phyloP scores from a whole-genome alignment of 1,140 invertebrate genomes.

The Piezodorus guildinii region DNA sequence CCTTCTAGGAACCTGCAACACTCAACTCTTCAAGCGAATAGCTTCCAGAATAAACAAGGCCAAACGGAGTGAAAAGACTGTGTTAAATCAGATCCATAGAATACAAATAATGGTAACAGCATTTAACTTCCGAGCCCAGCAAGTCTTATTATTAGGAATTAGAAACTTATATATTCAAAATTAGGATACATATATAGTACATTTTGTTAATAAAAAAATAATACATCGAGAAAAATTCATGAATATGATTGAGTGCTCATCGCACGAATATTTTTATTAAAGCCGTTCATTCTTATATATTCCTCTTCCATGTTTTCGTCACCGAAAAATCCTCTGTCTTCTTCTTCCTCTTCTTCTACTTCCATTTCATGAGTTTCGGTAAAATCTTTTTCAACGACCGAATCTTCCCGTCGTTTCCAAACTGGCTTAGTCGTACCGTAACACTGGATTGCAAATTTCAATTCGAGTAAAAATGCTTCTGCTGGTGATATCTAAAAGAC shows the following conservation, averaged over 20 bases:
- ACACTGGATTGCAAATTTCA: conserved; percentile 62
- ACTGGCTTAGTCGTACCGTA: conserved; percentile 48
- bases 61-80: no score
- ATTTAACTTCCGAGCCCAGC: no score
- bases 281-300: background rate
- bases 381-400: background rate
- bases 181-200: no score
- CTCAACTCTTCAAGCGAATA: no score
- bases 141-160: no score
- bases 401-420: conserved; percentile 18
- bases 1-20: no score
- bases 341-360: background rate
- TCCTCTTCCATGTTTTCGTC: background rate
- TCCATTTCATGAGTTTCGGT: background rate
- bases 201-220: background rate
- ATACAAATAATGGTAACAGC: no score
- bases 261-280: background rate
- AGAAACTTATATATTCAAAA: no score
- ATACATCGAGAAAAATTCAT: background rate
- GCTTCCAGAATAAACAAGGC: no score
- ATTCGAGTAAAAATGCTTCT: conserved; percentile 53
- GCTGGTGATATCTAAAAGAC: conserved; percentile 49
- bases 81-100: no score
- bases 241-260: background rate
- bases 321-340: background rate